Conservation (phyloP, 2,797 vertebrate species). For the Semaprochilodus insignis region DNA sequence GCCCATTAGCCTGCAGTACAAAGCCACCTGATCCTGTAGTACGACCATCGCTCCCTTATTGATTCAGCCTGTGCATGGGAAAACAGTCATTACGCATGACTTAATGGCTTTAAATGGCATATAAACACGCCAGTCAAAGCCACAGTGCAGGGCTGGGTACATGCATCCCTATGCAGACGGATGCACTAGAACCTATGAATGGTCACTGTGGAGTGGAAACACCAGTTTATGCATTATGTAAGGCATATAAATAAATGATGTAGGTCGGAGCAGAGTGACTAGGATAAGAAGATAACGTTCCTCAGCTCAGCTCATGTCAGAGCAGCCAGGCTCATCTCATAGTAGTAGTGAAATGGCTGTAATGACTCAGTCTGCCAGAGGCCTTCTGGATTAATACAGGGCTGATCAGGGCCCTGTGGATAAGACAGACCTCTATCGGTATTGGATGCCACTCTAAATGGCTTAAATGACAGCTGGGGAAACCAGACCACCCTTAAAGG, state of each 20-base stretch:
- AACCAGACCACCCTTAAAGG: not conserved
- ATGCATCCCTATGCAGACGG: not conserved
- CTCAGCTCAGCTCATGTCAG: not conserved
- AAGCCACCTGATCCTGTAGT: not conserved
- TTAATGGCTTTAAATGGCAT: not conserved
- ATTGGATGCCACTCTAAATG: not conserved
- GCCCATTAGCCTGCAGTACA: not conserved
- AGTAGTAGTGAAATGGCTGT: not conserved
- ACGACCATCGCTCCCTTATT: not conserved
- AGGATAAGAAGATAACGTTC: constrained; percentile 21
- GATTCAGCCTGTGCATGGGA: not conserved
- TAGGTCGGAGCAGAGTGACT: constrained; percentile 9
- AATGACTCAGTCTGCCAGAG: not conserved
- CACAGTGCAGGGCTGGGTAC: not conserved
- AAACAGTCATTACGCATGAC: not conserved
- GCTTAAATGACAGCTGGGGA: not conserved
- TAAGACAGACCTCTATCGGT: not conserved
- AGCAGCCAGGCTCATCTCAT: not conserved
- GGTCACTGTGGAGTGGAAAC: constrained; percentile 41
- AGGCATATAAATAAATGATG: constrained; percentile 61
- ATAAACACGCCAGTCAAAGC: not conserved
- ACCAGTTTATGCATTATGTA: constrained; percentile 57
- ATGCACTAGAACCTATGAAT: not conserved
- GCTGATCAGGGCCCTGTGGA: not conserved
- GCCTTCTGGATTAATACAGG: not conserved